Evolutionary conservation across 2,888 invertebrate genomes (phyloP).

Genomic region (Parapristionchus giblindavisi): DNA sequence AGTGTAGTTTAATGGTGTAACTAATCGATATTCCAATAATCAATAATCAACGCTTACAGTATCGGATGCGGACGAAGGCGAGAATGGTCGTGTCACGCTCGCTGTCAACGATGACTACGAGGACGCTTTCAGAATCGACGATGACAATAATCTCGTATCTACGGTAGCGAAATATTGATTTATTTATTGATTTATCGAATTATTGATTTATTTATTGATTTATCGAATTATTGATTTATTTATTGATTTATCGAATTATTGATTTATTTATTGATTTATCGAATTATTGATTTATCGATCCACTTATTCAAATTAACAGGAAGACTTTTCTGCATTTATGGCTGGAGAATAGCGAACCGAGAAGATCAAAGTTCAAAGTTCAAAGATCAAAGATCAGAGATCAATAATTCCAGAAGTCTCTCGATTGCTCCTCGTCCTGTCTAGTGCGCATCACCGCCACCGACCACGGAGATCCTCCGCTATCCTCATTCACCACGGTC

Average conservation of each 20-base stretch:
- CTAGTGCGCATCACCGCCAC: slow-evolving; percentile 10
- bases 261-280: no score
- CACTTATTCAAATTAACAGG: no score
- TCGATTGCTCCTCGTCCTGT: slow-evolving; percentile 11
- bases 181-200: neutral
- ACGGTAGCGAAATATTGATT: neutral
- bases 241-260: no score
- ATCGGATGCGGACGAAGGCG: slow-evolving; percentile 14
- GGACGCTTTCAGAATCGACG: slow-evolving; percentile 22
- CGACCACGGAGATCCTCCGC: slow-evolving; percentile 23
- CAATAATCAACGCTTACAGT: neutral
- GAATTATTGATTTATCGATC: no score
- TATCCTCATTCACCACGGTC: slow-evolving; percentile 4
- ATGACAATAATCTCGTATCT: slow-evolving; percentile 1
- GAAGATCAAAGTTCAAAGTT: no score
- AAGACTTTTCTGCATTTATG: no score
- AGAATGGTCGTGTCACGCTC: slow-evolving; percentile 13
- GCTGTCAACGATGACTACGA: slow-evolving; percentile 1
- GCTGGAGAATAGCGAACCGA: no score
- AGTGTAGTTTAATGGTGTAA: no score
- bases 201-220: neutral
- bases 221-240: neutral
- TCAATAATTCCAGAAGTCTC: slow-evolving; percentile 12
- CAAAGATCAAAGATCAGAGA: neutral
- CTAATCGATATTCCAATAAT: no score